These are phyloP conservation scores for Cantharis lateralis DNA, from an alignment of 2,888 invertebrate species.

Conservation along the genomic window DNA sequence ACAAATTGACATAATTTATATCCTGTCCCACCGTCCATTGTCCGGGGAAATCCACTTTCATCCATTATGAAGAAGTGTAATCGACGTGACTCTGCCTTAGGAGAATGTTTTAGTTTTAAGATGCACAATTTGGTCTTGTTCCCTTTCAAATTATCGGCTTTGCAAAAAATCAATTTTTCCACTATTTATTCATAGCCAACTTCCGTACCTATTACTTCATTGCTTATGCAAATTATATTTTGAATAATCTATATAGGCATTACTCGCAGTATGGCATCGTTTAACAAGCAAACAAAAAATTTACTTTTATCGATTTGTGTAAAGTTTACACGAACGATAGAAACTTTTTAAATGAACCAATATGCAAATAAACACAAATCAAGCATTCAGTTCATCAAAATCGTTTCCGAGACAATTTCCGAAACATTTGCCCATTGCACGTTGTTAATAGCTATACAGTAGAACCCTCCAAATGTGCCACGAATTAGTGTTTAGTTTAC, in stretches of 20 bases:
- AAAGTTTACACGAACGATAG: background rate
- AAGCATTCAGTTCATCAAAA: conserved; percentile 46
- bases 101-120: conserved; percentile 29
- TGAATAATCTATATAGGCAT: background rate
- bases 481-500: conserved; percentile 32
- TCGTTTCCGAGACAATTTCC: conserved; percentile 52
- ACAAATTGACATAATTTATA: conserved; percentile 38
- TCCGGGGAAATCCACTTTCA: conserved; percentile 44
- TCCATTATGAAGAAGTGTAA: conserved; percentile 43
- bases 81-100: conserved; percentile 39
- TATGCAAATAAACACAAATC: conserved; percentile 51
- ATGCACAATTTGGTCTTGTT: conserved; percentile 27
- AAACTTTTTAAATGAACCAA: conserved; percentile 26
- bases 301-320: background rate
- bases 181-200: background rate
- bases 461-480: conserved; percentile 26
- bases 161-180: background rate
- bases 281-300: background rate
- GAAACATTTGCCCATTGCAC: conserved; percentile 48
- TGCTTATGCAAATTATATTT: background rate
- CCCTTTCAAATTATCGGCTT: background rate
- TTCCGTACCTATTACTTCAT: background rate
- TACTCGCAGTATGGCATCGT: background rate
- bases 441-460: conserved; percentile 37
- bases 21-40: conserved; percentile 40